Conservation (phyloP, 2,113 vertebrate genomes). For the Phylloscopus whistleri region DNA sequence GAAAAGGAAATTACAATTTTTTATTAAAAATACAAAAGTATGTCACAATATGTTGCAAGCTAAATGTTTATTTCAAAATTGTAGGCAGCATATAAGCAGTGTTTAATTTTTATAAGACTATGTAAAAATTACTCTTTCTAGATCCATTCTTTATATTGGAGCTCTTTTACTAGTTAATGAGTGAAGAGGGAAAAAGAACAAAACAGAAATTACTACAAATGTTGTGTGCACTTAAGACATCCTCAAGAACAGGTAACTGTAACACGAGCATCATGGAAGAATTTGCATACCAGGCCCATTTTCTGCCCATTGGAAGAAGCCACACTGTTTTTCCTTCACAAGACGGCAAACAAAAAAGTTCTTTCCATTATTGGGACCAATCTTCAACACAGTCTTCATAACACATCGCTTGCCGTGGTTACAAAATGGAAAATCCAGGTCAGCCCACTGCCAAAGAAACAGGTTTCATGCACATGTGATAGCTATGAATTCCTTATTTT, state of each 20-base stretch:
- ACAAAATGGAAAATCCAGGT: conserved; percentile 87
- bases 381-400: conserved; percentile 90
- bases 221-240: not conserved
- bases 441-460: conserved; percentile 86
- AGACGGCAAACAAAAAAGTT: conserved; percentile 87
- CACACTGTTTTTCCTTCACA: conserved; percentile 83
- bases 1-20: not conserved
- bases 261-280: conserved; percentile 62
- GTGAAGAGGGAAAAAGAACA: not conserved
- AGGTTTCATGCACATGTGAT: not conserved
- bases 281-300: conserved; percentile 62
- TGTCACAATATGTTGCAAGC: not conserved
- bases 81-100: not conserved
- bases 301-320: conserved; percentile 89
- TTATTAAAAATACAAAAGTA: not conserved
- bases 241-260: not conserved
- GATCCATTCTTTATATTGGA: not conserved
- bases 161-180: not conserved
- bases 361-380: conserved; percentile 90
- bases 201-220: not conserved
- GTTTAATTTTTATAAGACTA: not conserved
- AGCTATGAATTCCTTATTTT: not conserved
- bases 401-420: conserved; percentile 83
- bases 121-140: not conserved
- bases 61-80: not conserved